Percentiles rank a stretch among this genome's conserved stretches.
phyloP scores from a whole-genome alignment of 2,797 vertebrate species.

The Smutsia gigantea region DNA sequence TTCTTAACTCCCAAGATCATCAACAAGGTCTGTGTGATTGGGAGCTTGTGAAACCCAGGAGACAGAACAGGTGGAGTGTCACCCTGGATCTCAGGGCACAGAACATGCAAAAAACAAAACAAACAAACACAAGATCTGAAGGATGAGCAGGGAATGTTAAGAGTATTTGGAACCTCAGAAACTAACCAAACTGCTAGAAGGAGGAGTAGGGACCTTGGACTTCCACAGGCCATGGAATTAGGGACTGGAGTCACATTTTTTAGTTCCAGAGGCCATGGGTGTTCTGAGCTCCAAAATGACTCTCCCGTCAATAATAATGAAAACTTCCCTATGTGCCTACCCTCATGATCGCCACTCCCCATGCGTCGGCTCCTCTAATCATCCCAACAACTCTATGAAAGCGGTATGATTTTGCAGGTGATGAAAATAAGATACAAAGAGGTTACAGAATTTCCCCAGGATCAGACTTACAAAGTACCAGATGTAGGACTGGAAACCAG shows the following conservation, averaged over 20 bases:
- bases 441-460: background rate
- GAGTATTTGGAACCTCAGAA: background rate
- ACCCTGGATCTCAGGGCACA: background rate
- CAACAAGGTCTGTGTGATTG: background rate
- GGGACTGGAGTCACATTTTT: background rate
- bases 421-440: slow-evolving; percentile 1
- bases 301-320: background rate
- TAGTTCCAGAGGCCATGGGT: background rate
- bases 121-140: background rate
- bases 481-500: background rate
- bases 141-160: background rate
- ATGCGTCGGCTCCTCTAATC: background rate
- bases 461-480: background rate
- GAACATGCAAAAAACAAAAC: background rate
- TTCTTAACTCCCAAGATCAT: background rate
- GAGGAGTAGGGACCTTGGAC: background rate
- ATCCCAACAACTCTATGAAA: background rate
- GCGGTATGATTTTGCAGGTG: background rate
- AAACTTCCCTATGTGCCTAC: background rate
- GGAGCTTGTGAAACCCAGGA: background rate
- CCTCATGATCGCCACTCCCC: background rate
- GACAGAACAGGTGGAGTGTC: background rate
- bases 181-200: background rate
- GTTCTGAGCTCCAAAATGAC: background rate
- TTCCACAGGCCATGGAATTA: background rate